Evolutionary conservation across 1,140 invertebrate species (phyloP).

Genomic region (Rhagoletis pomonella): DNA sequence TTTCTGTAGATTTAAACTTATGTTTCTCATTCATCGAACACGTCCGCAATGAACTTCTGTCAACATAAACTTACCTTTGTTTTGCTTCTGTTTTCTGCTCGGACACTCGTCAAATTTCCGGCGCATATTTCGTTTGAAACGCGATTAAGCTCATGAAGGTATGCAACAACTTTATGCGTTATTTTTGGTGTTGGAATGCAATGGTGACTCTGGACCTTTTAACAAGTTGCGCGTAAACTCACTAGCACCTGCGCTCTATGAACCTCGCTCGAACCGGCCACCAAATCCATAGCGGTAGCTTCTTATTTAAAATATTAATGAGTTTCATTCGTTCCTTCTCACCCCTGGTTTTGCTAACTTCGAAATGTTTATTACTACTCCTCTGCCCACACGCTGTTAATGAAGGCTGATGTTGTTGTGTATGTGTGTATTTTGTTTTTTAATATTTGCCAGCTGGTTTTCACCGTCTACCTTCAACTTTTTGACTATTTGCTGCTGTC

Average conservation of each 20-base stretch:
- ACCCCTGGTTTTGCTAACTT: not conserved
- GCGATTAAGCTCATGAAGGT: not conserved
- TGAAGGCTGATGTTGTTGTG: not conserved
- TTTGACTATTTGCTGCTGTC: not conserved
- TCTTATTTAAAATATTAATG: slow-evolving; percentile 23
- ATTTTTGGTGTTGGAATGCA: not conserved
- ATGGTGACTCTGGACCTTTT: not conserved
- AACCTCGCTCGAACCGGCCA: not conserved
- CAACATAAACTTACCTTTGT: not conserved
- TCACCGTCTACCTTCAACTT: slow-evolving; percentile 4
- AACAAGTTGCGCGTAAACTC: not conserved
- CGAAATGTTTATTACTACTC: not conserved
- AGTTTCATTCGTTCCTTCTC: not conserved
- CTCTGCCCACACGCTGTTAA: not conserved
- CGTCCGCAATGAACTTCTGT: not conserved
- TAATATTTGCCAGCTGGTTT: not conserved
- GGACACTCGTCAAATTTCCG: slow-evolving; percentile 29
- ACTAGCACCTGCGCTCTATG: not conserved
- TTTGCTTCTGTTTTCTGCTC: not conserved
- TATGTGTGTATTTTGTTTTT: not conserved
- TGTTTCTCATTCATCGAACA: not conserved
- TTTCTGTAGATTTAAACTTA: not conserved
- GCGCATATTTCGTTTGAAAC: slow-evolving; percentile 17
- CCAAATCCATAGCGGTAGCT: not conserved
- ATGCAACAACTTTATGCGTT: not conserved